Conservation (phyloP, 92 coral and sea anemone species). For the Phenganax stokvisi region DNA sequence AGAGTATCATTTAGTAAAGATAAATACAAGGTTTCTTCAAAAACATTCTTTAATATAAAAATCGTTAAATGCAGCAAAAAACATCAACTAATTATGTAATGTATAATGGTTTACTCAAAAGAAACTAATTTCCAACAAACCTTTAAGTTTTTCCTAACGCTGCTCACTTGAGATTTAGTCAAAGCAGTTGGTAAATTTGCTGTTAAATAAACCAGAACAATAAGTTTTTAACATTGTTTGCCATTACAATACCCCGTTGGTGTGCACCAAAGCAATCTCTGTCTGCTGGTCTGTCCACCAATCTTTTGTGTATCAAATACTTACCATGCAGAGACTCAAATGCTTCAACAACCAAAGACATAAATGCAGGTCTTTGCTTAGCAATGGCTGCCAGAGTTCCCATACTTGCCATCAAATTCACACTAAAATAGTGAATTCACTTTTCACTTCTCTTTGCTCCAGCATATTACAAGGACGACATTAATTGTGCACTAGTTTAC, state of each 20-base stretch:
- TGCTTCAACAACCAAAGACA: constrained; percentile 96
- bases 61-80: no score
- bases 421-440: constrained; percentile 47
- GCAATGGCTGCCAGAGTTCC: constrained; percentile 97
- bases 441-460: not conserved
- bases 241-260: not conserved
- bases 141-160: constrained; percentile 93
- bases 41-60: no score
- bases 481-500: constrained; percentile 30
- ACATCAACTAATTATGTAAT: no score
- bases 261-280: not conserved
- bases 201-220: constrained; percentile 30
- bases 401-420: constrained; percentile 92
- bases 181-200: constrained; percentile 93
- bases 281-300: not conserved
- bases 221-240: not conserved
- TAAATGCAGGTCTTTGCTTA: constrained; percentile 90
- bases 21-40: not conserved
- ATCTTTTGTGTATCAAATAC: not conserved
- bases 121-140: constrained; percentile 36
- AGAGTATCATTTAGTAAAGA: not conserved
- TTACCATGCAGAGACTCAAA: constrained; percentile 94
- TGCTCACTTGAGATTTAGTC: constrained; percentile 98
- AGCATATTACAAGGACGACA: not conserved
- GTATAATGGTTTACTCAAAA: not conserved